phyloP scores from a whole-genome alignment of 1,140 invertebrate species.

The Aphelenchoides avenae region DNA sequence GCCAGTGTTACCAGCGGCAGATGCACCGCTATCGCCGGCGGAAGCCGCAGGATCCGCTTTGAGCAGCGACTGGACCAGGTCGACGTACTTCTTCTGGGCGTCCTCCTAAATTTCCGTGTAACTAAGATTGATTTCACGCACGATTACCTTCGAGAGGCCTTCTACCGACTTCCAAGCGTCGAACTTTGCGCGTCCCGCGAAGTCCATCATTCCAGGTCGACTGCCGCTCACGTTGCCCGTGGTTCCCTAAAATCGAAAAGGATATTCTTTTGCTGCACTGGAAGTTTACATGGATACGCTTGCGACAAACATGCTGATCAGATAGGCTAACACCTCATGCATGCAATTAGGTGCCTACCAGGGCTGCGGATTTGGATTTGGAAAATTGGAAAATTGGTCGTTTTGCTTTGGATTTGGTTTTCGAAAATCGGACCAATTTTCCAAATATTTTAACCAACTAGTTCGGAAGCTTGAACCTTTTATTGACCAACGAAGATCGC shows the following conservation, averaged over 20 bases:
- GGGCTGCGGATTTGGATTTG: too few species aligned
- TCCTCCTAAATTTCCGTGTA: slow-evolving; percentile 24
- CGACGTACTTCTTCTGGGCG: slow-evolving; percentile 30
- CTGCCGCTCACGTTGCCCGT: slow-evolving; percentile 63
- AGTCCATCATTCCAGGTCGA: slow-evolving; percentile 66
- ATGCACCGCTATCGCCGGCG: not conserved
- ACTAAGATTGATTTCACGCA: slow-evolving; percentile 8
- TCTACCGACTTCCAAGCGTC: slow-evolving; percentile 63
- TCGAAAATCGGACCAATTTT: too few species aligned
- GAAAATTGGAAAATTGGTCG: too few species aligned
- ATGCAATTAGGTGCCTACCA: too few species aligned
- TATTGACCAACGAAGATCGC: too few species aligned
- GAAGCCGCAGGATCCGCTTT: not conserved
- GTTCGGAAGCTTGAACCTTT: too few species aligned
- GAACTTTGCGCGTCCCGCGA: slow-evolving; percentile 68
- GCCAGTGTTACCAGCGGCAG: not conserved
- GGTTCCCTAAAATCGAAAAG: slow-evolving; percentile 62
- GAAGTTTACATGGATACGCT: too few species aligned
- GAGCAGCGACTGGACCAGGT: slow-evolving; percentile 26
- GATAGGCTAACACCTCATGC: too few species aligned
- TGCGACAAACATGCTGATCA: too few species aligned
- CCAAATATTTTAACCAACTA: too few species aligned
- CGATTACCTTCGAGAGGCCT: slow-evolving; percentile 21
- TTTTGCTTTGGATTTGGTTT: too few species aligned
- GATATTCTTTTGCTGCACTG: too few species aligned